Evolutionary conservation across 2,113 vertebrate species (phyloP).

Genomic region (Pipra filicauda): DNA sequence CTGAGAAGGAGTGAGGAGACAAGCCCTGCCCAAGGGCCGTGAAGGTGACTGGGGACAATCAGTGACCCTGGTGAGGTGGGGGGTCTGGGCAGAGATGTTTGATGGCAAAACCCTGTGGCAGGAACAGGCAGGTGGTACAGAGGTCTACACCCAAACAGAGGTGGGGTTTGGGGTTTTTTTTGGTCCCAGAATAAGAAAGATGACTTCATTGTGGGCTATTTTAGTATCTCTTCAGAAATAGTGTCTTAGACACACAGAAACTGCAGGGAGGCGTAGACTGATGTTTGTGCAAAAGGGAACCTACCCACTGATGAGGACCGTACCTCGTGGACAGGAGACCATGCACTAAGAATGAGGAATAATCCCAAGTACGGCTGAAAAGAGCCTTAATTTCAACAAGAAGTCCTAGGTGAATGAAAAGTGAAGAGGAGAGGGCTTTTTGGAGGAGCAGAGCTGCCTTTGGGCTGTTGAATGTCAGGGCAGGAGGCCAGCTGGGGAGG

Average conservation of each 20-base stretch:
- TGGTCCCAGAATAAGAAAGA: background rate
- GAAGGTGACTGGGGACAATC: rapidly evolving
- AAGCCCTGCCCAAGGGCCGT: background rate
- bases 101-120: background rate
- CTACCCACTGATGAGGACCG: background rate
- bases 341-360: background rate
- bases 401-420: background rate
- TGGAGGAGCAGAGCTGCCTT: background rate
- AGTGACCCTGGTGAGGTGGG: background rate
- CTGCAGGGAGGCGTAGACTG: background rate
- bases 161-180: background rate
- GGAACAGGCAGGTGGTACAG: background rate
- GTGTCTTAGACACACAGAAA: background rate
- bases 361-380: background rate
- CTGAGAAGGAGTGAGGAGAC: background rate
- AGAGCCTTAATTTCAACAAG: background rate
- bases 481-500: background rate
- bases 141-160: background rate
- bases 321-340: background rate
- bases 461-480: background rate
- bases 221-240: conserved; percentile 35
- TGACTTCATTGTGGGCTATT: conserved; percentile 8
- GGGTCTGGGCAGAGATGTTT: background rate
- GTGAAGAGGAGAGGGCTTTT: background rate
- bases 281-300: background rate